Percentiles rank a stretch among this genome's conserved stretches.
phyloP scores from a whole-genome alignment of 2,113 vertebrate species.

The Tetrao urogallus region DNA sequence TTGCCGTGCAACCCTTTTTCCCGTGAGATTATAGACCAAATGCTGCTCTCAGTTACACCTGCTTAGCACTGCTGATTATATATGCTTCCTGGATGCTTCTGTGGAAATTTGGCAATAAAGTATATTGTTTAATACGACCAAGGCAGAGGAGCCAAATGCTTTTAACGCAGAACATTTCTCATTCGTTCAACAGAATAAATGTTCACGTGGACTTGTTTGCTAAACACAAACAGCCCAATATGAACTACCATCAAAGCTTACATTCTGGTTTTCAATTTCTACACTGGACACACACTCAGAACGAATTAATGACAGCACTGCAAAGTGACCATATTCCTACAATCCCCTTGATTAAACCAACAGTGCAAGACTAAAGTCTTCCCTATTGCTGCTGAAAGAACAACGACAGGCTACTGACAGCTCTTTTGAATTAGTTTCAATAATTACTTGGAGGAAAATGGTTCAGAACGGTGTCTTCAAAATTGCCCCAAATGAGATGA shows the following conservation, averaged over 20 bases:
- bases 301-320: not conserved
- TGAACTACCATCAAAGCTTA: not conserved
- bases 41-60: not conserved
- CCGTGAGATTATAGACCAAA: not conserved
- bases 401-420: not conserved
- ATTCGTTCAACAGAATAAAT: slow-evolving; percentile 6
- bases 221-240: not conserved
- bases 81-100: not conserved
- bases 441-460: not conserved
- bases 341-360: not conserved
- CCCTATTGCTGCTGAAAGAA: not conserved
- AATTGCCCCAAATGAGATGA: not conserved
- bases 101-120: slow-evolving; percentile 10
- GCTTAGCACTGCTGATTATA: not conserved
- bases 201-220: not conserved
- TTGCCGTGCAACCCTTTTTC: not conserved
- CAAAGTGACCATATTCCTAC: not conserved
- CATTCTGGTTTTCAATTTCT: not conserved
- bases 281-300: not conserved
- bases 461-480: not conserved
- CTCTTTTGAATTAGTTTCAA: not conserved
- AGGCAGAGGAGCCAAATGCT: slow-evolving; percentile 3
- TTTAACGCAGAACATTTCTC: not conserved
- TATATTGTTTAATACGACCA: not conserved
- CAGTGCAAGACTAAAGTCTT: not conserved